Evolutionary conservation across 1,140 invertebrate genomes (phyloP), one percentile per base, ranked within the genome.

Genomic region (Lepidurus arcticus): DNA sequence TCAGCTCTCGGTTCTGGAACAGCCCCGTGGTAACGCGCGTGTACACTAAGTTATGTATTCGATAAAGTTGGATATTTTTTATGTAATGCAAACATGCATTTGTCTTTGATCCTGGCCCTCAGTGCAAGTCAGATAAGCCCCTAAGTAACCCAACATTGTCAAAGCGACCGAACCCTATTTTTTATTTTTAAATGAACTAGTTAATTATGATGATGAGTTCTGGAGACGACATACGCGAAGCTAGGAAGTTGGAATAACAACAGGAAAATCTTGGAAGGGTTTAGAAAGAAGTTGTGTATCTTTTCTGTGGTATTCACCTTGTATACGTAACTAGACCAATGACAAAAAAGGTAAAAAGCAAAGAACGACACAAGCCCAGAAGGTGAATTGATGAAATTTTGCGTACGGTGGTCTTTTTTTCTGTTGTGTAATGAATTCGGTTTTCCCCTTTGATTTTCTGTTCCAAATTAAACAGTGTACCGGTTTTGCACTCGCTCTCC

Each of bases 231-330:
- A 3, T 34, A 34, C 34, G 34, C 34, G 3, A 4, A 34, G 34
- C 34, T 34, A 34, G 34, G 34, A 34, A 34, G 34, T 34, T 34
- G 34, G 34, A 34, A 34, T 34, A 21, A 65, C 53, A 65, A 65
- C 53, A 21, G 53, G 53, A 16, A 65, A 65, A 7, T n/a, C n/a
- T 21, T 7, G 53, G 13, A 16, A 21, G 53, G 21, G 53, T 65
- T 65, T 7, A 65, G 53, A 7, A 65, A 65, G 13, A 65, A 21
- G 53, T 65, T 65, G 53, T 65, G 53, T 65, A 65, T 65, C 53
- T 65, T 65, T 65, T 65, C 53, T 65, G 53, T 65, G 53, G 53
- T 65, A 65, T 65, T 65, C 53, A 65, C 53, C 53, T 65, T 65
- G 53, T 65, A 65, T 65, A 65, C 53, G 53, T 65, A 65, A 65